Evolutionary conservation across 2,888 invertebrate species (phyloP).

Genomic region (Polylopha cassiicola): DNA sequence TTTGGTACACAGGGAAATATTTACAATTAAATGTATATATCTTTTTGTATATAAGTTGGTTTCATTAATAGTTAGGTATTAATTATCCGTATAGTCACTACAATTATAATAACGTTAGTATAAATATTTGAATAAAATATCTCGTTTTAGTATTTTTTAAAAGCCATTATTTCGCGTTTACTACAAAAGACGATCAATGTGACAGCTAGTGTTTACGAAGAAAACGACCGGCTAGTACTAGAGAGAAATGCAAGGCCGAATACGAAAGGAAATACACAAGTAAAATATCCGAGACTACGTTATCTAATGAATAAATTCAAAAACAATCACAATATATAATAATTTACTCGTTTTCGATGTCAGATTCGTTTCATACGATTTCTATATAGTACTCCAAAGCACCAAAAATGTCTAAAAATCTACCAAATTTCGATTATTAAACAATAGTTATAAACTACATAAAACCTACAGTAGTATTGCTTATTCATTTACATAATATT

Average conservation of each 20-base stretch:
- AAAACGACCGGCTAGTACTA: too few species aligned
- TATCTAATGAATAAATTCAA: conserved; percentile 35
- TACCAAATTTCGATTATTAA: conserved; percentile 52
- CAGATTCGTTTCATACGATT: conserved; percentile 50
- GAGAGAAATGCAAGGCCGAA: conserved; percentile 28
- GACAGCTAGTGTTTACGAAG: conserved; percentile 44
- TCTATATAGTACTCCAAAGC: conserved; percentile 62
- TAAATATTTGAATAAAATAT: conserved; percentile 74
- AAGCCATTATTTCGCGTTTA: conserved; percentile 54
- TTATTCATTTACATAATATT: conserved; percentile 70
- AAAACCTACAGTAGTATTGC: conserved; percentile 67
- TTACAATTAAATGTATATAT: conserved; percentile 67
- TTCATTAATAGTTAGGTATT: conserved; percentile 48
- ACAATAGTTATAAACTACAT: conserved; percentile 46
- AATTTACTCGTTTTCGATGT: conserved; percentile 66
- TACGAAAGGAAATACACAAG: conserved; percentile 27
- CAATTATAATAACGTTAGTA: conserved; percentile 68
- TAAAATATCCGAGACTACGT: conserved; percentile 25
- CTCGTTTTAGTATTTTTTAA: conserved; percentile 51
- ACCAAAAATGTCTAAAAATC: conserved; percentile 65
- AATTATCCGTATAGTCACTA: conserved; percentile 52
- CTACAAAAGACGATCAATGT: conserved; percentile 47
- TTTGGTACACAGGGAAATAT: conserved; percentile 71
- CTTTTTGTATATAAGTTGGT: conserved; percentile 71
- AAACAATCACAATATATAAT: conserved; percentile 39